Base-by-base conservation (phyloP, 2,113 vertebrate genomes). In the Scortum barcoo region DNA sequence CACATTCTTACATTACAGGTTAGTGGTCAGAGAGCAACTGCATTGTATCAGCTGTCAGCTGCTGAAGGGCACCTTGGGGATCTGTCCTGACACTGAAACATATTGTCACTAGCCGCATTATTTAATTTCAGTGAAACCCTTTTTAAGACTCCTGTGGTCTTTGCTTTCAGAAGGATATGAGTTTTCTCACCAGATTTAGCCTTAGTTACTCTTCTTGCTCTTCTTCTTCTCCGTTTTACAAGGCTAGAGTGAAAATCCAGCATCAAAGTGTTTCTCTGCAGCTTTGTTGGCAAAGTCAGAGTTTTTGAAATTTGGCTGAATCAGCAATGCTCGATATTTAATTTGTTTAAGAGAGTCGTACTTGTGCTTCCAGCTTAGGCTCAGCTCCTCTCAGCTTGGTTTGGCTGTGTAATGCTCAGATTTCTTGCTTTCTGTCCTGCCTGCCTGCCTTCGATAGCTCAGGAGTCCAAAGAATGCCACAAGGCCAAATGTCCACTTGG, bases 261-360 rank as follows among this genome's bases (percentile, higher is more conserved):
- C 84, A 73, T 86, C 68, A 86, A 90, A 88, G 84, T 85, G 81
- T 84, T 87, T 86, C 80, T 86, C 73, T 67, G 58, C 61, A 71
- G 70, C 86, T 87, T 88, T 83, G 72, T 73, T 87, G 82, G 68
- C 63, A 78, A 86, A 83, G 75, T 28, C 63, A 3, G 65, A 65
- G 75, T 83, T 88, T 88, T 86, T 36, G 24, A 77, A 82, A 79
- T 84, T 82, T 87, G 73, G 77, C 84, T 81, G 70, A 81, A 70
- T 88, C 88, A 83, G 88, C 74, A 76, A 44, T 58, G 69, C 33
- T 51, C 28, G n/a, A 53, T 75, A 69, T 77, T 87, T 86, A 81
- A 88, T 90, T 91, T 80, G 73, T 83, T 76, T 75, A 81, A 82
- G 51, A 78, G 42, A 85, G 81, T 85, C 76, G 67, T 76, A 61